Evolutionary conservation across 2,888 invertebrate species (phyloP).

Genomic region (Erebia aethiops): DNA sequence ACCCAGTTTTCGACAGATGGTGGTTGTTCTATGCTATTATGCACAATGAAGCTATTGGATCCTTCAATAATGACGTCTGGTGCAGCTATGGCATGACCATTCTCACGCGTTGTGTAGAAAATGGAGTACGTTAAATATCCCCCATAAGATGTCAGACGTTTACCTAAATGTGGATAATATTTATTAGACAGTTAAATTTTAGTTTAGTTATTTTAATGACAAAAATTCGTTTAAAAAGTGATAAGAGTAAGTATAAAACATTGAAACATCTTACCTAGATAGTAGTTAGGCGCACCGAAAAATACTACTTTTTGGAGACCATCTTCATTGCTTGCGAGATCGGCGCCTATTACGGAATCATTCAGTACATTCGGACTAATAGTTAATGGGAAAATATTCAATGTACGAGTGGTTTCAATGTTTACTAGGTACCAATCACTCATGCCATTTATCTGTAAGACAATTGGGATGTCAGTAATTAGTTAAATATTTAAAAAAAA

Average conservation of each 20-base stretch:
- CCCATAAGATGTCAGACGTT: slow-evolving; percentile 94
- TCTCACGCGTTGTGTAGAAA: slow-evolving; percentile 84
- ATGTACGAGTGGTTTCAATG: slow-evolving; percentile 72
- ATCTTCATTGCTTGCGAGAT: slow-evolving; percentile 70
- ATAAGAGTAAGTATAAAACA: not conserved
- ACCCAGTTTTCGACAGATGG: slow-evolving; percentile 85
- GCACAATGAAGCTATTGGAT: slow-evolving; percentile 84
- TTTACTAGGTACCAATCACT: slow-evolving; percentile 86
- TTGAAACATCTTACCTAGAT: slow-evolving; percentile 79
- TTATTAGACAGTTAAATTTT: not conserved
- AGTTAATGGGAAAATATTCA: slow-evolving; percentile 60
- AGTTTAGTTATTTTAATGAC: not conserved
- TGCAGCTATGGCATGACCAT: slow-evolving; percentile 85
- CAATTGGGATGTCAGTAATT: not conserved
- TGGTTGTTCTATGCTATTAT: slow-evolving; percentile 90
- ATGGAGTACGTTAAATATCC: slow-evolving; percentile 91
- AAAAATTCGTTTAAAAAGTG: not conserved
- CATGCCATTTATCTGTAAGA: slow-evolving; percentile 84
- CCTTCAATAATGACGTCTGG: slow-evolving; percentile 93
- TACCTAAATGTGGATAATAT: slow-evolving; percentile 64
- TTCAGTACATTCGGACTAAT: slow-evolving; percentile 65
- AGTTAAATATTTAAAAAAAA: too few relatives aligned
- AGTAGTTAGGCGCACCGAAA: slow-evolving; percentile 89
- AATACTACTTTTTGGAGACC: slow-evolving; percentile 83
- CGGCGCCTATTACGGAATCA: slow-evolving; percentile 76